These are phyloP conservation scores for Orthonychiurus folsomi DNA, from an alignment of 2,888 invertebrate genomes.

Conservation along the genomic window DNA sequence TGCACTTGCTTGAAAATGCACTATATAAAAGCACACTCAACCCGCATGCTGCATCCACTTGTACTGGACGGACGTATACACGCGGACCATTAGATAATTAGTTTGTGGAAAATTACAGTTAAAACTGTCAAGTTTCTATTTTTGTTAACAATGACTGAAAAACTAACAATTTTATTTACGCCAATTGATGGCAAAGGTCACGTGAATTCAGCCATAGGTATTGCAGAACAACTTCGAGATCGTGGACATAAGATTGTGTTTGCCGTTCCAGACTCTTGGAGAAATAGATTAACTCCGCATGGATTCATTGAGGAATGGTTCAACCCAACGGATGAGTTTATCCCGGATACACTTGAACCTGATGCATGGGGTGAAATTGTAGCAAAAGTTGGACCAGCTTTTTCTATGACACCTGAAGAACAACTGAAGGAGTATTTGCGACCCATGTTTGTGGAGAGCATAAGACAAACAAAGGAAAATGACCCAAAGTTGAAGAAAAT, in stretches of 20 bases:
- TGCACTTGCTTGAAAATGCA: no score
- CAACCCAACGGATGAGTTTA: not conserved
- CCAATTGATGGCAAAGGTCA: not conserved
- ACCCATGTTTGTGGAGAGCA: not conserved
- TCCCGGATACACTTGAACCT: no score
- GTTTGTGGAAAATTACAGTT: no score
- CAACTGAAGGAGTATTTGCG: not conserved
- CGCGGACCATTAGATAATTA: no score
- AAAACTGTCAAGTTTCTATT: no score
- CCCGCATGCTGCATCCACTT: no score
- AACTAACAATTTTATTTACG: not conserved
- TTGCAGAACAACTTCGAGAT: not conserved
- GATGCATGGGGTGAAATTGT: slow-evolving; percentile 6
- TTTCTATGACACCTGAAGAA: not conserved
- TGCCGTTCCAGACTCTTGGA: not conserved
- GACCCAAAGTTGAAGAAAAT: not conserved
- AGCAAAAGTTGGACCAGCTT: not conserved
- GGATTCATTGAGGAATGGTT: not conserved
- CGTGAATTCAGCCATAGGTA: not conserved
- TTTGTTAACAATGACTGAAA: no score
- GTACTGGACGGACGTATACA: no score
- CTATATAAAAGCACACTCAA: no score
- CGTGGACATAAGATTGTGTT: slow-evolving; percentile 5
- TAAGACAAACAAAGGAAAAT: not conserved
- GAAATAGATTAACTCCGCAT: not conserved